phyloP scores from a whole-genome alignment of 2,888 invertebrate genomes.

The Drosophila trichaetosa region DNA sequence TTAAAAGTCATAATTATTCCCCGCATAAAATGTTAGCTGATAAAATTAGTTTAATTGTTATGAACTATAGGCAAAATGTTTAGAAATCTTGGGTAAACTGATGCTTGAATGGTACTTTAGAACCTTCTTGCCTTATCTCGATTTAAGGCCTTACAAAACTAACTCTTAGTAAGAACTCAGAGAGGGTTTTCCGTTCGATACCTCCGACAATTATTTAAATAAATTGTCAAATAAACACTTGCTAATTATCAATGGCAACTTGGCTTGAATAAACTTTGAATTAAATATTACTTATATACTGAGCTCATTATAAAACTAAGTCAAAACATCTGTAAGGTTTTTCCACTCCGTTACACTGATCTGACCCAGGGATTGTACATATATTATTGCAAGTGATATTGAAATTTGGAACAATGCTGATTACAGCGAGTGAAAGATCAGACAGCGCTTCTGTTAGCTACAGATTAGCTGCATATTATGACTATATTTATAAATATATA shows the following conservation, averaged over 20 bases:
- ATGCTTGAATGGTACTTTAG: neutral
- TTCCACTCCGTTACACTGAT: neutral
- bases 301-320: neutral
- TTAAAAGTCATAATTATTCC: neutral
- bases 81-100: too few species aligned
- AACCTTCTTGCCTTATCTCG: neutral
- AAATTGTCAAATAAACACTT: too few species aligned
- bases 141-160: neutral
- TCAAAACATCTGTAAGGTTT: neutral
- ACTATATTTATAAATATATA: slow-evolving; percentile 19
- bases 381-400: slow-evolving; percentile 7
- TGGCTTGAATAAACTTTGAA: neutral
- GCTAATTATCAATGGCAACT: neutral
- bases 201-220: neutral
- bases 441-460: slow-evolving; percentile 31
- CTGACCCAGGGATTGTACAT: neutral
- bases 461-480: slow-evolving; percentile 50
- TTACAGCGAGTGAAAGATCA: slow-evolving; percentile 56
- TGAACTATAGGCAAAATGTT: too few species aligned
- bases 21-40: neutral
- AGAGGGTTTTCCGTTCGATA: neutral
- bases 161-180: neutral
- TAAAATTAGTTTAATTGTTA: too few species aligned
- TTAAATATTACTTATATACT: neutral
- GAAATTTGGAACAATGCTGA: slow-evolving; percentile 46